A percentile compares a stretch with the other conserved stretches of the same genome.
Conservation (phyloP, 2,113 vertebrate genomes). For the Eudyptes chrysolophus region DNA sequence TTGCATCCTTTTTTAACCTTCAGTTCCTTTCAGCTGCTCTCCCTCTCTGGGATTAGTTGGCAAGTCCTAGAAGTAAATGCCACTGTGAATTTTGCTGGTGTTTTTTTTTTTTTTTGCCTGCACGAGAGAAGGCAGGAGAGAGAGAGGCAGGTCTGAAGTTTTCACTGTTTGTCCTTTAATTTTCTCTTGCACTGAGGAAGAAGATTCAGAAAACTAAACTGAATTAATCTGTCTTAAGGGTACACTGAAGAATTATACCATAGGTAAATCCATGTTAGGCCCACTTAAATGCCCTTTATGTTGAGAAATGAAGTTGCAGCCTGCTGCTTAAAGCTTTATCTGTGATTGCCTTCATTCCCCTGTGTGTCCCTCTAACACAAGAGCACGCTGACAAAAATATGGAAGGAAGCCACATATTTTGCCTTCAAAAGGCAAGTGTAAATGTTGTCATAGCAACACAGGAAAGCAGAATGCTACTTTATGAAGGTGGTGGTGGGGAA, state of each 20-base stretch:
- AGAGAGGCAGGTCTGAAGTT: background rate
- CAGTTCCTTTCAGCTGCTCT: background rate
- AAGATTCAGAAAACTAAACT: background rate
- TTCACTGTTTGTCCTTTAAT: background rate
- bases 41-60: background rate
- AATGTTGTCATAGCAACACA: conserved; percentile 58
- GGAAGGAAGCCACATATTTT: conserved; percentile 11
- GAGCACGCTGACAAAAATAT: background rate
- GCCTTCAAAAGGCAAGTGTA: conserved; percentile 43
- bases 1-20: background rate
- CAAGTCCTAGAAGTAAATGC: background rate
- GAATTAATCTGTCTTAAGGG: background rate
- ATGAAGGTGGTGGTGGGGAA: background rate
- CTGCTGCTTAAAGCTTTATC: background rate
- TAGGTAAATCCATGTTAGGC: background rate
- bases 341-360: background rate
- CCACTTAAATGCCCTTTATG: background rate
- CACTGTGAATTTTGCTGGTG: background rate
- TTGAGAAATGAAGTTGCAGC: background rate
- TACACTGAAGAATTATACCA: background rate
- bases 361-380: conserved; percentile 2
- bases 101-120: background rate
- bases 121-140: background rate
- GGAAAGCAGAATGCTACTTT: conserved; percentile 33
- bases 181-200: background rate